Base-by-base conservation (phyloP, 2,113 vertebrate genomes). In the Coptodon rendalli region DNA sequence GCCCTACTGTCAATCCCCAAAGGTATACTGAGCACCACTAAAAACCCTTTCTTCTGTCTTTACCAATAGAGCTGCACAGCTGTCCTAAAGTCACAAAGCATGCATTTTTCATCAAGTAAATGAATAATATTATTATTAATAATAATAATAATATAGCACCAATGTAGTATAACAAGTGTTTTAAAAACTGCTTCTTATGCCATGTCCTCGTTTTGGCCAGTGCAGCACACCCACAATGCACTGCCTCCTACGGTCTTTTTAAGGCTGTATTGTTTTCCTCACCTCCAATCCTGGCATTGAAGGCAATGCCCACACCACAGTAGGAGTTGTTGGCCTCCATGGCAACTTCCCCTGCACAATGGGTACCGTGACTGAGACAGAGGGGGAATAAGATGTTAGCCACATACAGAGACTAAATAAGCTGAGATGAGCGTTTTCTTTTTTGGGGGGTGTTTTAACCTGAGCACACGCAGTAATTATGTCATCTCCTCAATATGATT, bases 291-390 rank as follows among this genome's bases (percentile, higher is more conserved):
- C 92, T 93, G 86, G 93, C 91, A 86, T 91, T 94, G 90, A 92
- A 96, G 91, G 90, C 87, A 82, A 95, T 95, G 82, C 93, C 92
- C 90, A 96, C 90, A 91, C 89, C 91, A 54, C 95, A 92, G 94
- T 95, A 96, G 86, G 93, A 93, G 90, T 96, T 96, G 66, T 94
- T 96, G 92, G 93, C 93, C 91, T 97, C 95, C 93, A 95, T 94
- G 91, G 96, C 95, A 92, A 97, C 93, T 95, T 97, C 94, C 61
- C 94, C 94, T 90, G 94, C 94, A 95, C 95, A 96, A 66, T 90
- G 94, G 90, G 95, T 95, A 34, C 94, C 94, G 34, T 95, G 96
- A 56, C 95, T 96, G 85, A 43, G 90, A 89, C 68, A 93, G 61
- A 92, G 27, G 73, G 79, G 82, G 81, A 76, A 63, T 40, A 59